Base-by-base conservation (phyloP, 2,888 invertebrate genomes). In the Apamea monoglypha region DNA sequence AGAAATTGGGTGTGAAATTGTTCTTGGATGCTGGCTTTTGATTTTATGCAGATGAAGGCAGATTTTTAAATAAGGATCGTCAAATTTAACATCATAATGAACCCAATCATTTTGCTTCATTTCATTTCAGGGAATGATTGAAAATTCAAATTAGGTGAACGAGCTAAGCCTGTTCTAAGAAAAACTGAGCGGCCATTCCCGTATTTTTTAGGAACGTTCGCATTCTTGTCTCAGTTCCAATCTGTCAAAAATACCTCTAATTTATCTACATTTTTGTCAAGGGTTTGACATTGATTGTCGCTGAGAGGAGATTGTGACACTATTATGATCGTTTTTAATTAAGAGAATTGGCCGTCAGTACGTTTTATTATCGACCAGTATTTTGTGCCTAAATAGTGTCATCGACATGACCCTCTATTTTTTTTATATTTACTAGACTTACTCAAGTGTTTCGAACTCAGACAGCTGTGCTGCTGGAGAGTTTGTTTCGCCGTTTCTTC, bases 1-100 rank as follows among this genome's bases (percentile, higher is more conserved):
- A 50, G 44, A 75, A 83, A 71, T 81, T 77, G 82, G 47, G 71
- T 82, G 85, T 80, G 75, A 89, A 87, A 87, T 80, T 85, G 73
- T 71, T 66, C 32, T 70, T 61, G 16, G 7, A 73, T 72, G 25
- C 16, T 47, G 29, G 21, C 16, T 59, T 74, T 44, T 61, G 53
- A n/a, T 78, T 72, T 59, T 70, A 71, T 61, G 61, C 18, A 53
- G 61, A 56, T 61, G 44, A n/a, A 18, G 25, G 25, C 25, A 18
- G 29, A 44, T 44, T 75, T 53, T 50, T 32, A 2, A 44, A 75
- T n/a, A 44, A 59, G 25, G 8, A 10, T 56, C 53, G 56, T n/a
- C 25, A 2, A 16, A 32, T 64, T 69, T 16, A 61, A n/a, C 21
- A 25, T 40, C n/a, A n/a, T 36, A 36, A 64, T 68, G 14, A 68